Evolutionary conservation across 2,888 invertebrate genomes (phyloP), one percentile per base, ranked within the genome.

Genomic region (Nematopogon swammerdamellus): DNA sequence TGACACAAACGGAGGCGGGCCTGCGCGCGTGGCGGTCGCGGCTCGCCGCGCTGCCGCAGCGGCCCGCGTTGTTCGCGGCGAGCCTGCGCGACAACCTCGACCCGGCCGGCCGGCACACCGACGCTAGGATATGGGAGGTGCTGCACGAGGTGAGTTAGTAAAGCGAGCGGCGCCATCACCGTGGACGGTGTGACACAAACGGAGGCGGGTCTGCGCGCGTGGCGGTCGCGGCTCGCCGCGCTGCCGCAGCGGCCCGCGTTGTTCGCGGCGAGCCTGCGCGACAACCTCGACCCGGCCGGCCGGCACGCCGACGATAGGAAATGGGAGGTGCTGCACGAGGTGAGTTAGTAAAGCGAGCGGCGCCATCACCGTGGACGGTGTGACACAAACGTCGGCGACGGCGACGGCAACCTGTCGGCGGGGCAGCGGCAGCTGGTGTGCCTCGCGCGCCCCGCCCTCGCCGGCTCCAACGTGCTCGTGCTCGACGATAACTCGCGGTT

Each of bases 261-360:
- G 18, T 89, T 93, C 64, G 86, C 88, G 1, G 91, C 91, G n/a
- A 82, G 87, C 0, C 66, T 93, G 52, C 70, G 92, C 0, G 84
- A 85, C 54, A 93, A 93, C 67, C 71, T 93, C 43, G 92, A 92
- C 67, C 92, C 92, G 0, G 86, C 87, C 60, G 73, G 81, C 10
- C 66, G 76, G 29, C 84, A 85, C 59, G 65, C 69, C 6, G 92
- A 92, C 57, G 76, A 81, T 0, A 70, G 83, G 18, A 70, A 93
- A 20, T 88, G 91, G 85, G 74, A 72, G 36, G 90, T 88, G 0
- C 63, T 93, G 11, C 86, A 88, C 48, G 87, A 91, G 70, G 88
- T 77, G 1, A 20, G 17, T 14, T 19, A 16, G 3, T 19, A 6
- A 6, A 6, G 8, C 25, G 25, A 25, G 25, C 25, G 83, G 83